These are phyloP conservation scores for Melanophora roralis DNA, from an alignment of 2,888 invertebrate species.

Conservation along the genomic window DNA sequence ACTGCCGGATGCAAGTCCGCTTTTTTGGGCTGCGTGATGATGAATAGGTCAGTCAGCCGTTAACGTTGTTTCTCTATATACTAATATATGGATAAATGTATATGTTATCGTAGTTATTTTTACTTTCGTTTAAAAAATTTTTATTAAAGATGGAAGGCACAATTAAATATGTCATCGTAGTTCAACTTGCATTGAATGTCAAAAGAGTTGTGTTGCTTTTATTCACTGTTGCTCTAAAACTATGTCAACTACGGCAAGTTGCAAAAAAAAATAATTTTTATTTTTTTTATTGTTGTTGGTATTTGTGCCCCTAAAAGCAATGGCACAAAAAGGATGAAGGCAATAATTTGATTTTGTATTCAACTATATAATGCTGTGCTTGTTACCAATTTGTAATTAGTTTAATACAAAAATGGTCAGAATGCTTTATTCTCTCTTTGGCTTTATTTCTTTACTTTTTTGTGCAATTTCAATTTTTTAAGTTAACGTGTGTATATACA, in stretches of 20 bases:
- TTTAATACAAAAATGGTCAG: constrained; percentile 59
- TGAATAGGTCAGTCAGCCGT: no score
- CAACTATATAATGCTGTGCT: constrained; percentile 58
- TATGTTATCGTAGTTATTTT: constrained; percentile 4
- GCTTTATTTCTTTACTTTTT: constrained; percentile 14
- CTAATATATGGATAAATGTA: no score
- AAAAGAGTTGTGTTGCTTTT: constrained; percentile 36
- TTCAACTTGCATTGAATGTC: constrained; percentile 62
- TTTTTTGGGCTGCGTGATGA: no score
- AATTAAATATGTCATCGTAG: constrained; percentile 58
- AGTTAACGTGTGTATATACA: neutral
- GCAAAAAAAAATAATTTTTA: neutral
- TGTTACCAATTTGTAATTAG: constrained; percentile 62
- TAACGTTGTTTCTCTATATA: no score
- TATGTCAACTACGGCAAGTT: constrained; percentile 20
- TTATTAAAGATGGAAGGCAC: constrained; percentile 39
- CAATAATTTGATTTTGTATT: constrained; percentile 58
- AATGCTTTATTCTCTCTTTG: constrained; percentile 53
- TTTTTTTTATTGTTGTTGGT: neutral
- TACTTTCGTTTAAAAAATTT: constrained; percentile 42
- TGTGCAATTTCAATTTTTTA: constrained; percentile 2
- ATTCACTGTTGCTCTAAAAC: constrained; percentile 17
- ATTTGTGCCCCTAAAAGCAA: constrained; percentile 14
- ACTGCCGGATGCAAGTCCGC: no score
- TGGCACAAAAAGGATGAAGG: constrained; percentile 32